A percentile compares a stretch with the other conserved stretches of the same genome.
These are phyloP conservation scores for Tachina grossa DNA, from an alignment of 2,888 invertebrate genomes.

Conservation along the genomic window DNA sequence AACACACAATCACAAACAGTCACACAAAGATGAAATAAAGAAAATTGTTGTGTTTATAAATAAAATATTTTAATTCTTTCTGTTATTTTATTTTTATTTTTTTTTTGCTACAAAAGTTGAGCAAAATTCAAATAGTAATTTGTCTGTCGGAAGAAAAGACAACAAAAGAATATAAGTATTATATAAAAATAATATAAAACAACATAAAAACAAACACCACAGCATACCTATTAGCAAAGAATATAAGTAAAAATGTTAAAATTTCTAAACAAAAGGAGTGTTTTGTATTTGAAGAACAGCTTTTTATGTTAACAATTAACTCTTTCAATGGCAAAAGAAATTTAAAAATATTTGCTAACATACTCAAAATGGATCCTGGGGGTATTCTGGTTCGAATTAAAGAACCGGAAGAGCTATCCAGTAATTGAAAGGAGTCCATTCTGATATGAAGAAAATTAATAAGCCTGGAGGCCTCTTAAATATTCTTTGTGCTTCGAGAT, in stretches of 20 bases:
- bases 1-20: neutral
- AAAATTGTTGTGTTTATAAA: conserved; percentile 67
- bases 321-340: too few relatives aligned
- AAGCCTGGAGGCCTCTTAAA: too few relatives aligned
- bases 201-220: neutral
- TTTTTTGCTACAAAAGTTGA: conserved; percentile 19
- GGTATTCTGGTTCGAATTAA: too few relatives aligned
- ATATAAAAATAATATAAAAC: neutral
- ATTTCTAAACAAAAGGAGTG: neutral
- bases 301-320: neutral
- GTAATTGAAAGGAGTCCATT: too few relatives aligned
- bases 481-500: too few relatives aligned
- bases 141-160: conserved; percentile 58
- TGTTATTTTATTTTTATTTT: conserved; percentile 75
- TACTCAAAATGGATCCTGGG: too few relatives aligned
- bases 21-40: conserved; percentile 18
- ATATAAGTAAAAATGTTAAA: neutral
- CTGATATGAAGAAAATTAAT: too few relatives aligned
- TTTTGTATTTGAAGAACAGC: neutral
- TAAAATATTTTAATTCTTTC: conserved; percentile 78
- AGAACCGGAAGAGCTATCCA: too few relatives aligned
- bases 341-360: too few relatives aligned
- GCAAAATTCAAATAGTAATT: conserved; percentile 76
- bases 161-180: neutral
- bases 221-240: neutral